Evolutionary conservation across 1,140 invertebrate genomes (phyloP).

Genomic region (Pseudomyrmex sp.): DNA sequence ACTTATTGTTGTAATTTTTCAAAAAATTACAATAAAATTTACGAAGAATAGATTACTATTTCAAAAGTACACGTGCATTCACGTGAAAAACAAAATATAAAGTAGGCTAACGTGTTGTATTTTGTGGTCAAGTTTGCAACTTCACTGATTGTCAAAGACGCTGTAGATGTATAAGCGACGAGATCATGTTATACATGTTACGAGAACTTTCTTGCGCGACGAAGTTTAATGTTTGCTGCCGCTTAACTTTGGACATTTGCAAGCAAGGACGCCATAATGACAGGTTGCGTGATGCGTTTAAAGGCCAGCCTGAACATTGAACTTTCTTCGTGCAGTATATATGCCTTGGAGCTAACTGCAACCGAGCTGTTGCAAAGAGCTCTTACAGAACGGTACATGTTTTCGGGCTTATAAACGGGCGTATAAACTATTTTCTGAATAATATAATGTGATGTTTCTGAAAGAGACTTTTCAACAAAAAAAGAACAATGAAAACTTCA

Average conservation of each 20-base stretch:
- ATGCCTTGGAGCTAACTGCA: background rate
- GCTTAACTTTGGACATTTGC: conserved; percentile 37
- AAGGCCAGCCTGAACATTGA: background rate
- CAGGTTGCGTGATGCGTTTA: background rate
- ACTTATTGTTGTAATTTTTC: too few species aligned
- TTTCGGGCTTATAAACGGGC: background rate
- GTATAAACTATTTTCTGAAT: background rate
- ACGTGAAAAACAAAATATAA: background rate
- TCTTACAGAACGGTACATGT: background rate
- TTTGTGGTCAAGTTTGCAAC: background rate
- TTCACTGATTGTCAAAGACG: background rate
- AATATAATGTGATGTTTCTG: background rate
- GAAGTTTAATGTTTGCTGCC: conserved; percentile 22
- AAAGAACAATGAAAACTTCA: background rate
- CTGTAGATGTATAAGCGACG: background rate
- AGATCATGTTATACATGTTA: conserved; percentile 14
- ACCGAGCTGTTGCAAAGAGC: background rate
- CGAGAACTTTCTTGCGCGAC: conserved; percentile 8
- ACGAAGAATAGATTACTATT: background rate
- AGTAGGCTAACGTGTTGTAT: background rate
- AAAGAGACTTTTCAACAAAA: background rate
- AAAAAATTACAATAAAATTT: too few species aligned
- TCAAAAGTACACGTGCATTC: background rate
- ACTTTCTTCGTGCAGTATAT: background rate
- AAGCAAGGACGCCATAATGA: conserved; percentile 21